Percentiles rank a stretch among this genome's conserved stretches.
Conservation (phyloP, 2,797 vertebrate genomes). For the Smutsia gigantea region DNA sequence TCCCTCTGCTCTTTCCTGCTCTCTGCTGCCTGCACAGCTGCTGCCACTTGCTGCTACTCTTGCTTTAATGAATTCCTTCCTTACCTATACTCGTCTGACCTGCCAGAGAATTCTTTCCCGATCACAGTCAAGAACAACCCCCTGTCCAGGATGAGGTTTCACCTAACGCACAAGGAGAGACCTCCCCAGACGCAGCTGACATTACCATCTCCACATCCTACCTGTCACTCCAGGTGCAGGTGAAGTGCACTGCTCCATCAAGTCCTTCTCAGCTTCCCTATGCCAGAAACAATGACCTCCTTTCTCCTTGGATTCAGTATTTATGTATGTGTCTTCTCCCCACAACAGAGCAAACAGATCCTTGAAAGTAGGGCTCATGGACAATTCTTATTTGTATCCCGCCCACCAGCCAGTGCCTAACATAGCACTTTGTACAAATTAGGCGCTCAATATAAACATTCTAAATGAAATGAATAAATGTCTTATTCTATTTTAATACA, state of each 20-base stretch:
- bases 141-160: too few species aligned
- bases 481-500: conserved; percentile 12
- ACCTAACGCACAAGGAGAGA: too few species aligned
- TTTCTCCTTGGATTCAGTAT: neutral
- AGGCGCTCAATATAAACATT: neutral
- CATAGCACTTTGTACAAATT: neutral
- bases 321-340: neutral
- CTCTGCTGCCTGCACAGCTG: too few species aligned
- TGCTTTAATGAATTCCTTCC: too few species aligned
- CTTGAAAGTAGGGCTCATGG: neutral
- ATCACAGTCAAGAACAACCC: too few species aligned
- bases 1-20: too few species aligned
- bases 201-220: neutral
- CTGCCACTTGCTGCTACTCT: too few species aligned
- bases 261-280: neutral
- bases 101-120: too few species aligned
- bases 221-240: neutral
- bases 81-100: too few species aligned
- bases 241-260: neutral
- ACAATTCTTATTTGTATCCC: neutral
- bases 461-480: conserved; percentile 5
- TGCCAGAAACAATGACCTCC: neutral
- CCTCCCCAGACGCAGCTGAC: too few species aligned
- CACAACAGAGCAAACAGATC: neutral
- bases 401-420: neutral